Percentiles rank a stretch among this genome's conserved stretches.
Evolutionary conservation across 2,113 vertebrate species (phyloP).

Genomic region (Anolis sagrei): DNA sequence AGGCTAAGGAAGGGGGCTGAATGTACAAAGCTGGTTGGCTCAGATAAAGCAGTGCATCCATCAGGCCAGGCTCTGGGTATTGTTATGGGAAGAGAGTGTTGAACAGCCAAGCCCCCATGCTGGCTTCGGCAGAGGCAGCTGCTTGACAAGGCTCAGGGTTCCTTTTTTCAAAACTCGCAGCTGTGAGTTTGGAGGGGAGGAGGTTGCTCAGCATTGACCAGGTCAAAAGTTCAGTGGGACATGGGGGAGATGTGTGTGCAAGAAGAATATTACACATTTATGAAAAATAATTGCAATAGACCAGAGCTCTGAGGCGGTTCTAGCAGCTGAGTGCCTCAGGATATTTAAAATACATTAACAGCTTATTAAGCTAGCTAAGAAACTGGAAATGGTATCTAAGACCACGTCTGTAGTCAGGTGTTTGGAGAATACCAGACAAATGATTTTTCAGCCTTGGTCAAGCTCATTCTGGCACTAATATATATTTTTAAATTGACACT

Average conservation of each 20-base stretch:
- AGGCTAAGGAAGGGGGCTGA: slow-evolving; percentile 16
- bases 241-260: slow-evolving; percentile 37
- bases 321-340: slow-evolving; percentile 1
- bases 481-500: slow-evolving; percentile 48
- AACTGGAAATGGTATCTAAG: slow-evolving; percentile 47
- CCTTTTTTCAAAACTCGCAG: slow-evolving; percentile 57
- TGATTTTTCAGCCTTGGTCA: slow-evolving; percentile 41
- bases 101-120: slow-evolving; percentile 58
- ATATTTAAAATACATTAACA: slow-evolving; percentile 42
- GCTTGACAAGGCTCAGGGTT: slow-evolving; percentile 55
- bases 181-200: slow-evolving; percentile 42
- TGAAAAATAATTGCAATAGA: slow-evolving; percentile 7
- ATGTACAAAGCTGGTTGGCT: slow-evolving; percentile 32
- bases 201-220: slow-evolving; percentile 57
- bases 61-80: slow-evolving; percentile 55
- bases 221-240: slow-evolving; percentile 78
- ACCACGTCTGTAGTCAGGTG: slow-evolving; percentile 42
- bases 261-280: slow-evolving; percentile 7
- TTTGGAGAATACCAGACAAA: slow-evolving; percentile 10
- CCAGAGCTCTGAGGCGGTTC: slow-evolving; percentile 31
- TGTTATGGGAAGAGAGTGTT: slow-evolving; percentile 56
- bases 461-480: slow-evolving; percentile 60
- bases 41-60: slow-evolving; percentile 63
- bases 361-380: slow-evolving; percentile 42
- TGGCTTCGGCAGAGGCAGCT: slow-evolving; percentile 67